Evolutionary conservation across 2,888 invertebrate species (phyloP).

Genomic region (Gonocerus acuteangulatus): DNA sequence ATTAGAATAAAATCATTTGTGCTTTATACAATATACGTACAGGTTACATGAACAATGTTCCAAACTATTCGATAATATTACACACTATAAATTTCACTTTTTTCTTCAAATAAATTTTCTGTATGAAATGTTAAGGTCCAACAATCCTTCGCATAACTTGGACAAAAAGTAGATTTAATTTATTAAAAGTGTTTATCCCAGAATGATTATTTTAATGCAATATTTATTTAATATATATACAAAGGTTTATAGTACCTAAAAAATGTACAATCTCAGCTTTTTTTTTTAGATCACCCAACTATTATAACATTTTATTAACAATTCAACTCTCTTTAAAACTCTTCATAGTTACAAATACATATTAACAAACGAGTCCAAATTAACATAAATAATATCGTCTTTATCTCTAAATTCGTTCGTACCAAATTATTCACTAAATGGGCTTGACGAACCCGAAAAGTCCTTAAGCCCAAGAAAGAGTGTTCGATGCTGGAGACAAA

Average conservation of each 20-base stretch:
- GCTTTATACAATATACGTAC: slow-evolving; percentile 29
- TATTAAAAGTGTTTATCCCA: slow-evolving; percentile 1
- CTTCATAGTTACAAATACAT: slow-evolving; percentile 17
- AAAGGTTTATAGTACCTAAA: not conserved
- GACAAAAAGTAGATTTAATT: slow-evolving; percentile 2
- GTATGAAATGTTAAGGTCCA: slow-evolving; percentile 10
- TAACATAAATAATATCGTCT: slow-evolving; percentile 21
- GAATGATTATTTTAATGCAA: slow-evolving; percentile 1
- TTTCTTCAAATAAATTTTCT: not conserved
- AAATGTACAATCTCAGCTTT: slow-evolving; percentile 9
- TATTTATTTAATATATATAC: slow-evolving; percentile 14
- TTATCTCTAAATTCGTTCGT: slow-evolving; percentile 23
- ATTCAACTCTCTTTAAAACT: not conserved
- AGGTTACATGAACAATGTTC: slow-evolving; percentile 6
- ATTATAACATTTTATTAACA: not conserved
- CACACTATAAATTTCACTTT: slow-evolving; percentile 2
- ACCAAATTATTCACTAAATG: slow-evolving; percentile 16
- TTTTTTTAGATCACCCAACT: slow-evolving; percentile 2
- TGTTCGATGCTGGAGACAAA: slow-evolving; percentile 5
- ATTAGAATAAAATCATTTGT: slow-evolving; percentile 28
- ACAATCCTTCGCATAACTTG: slow-evolving; percentile 15
- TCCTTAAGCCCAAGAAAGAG: slow-evolving; percentile 9
- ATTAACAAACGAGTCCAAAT: slow-evolving; percentile 15
- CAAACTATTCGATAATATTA: slow-evolving; percentile 5
- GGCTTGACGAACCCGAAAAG: not conserved